Percentiles rank a stretch among this genome's conserved stretches.
Conservation (phyloP, 1,140 invertebrate genomes). For the Temnothorax longispinosus region DNA sequence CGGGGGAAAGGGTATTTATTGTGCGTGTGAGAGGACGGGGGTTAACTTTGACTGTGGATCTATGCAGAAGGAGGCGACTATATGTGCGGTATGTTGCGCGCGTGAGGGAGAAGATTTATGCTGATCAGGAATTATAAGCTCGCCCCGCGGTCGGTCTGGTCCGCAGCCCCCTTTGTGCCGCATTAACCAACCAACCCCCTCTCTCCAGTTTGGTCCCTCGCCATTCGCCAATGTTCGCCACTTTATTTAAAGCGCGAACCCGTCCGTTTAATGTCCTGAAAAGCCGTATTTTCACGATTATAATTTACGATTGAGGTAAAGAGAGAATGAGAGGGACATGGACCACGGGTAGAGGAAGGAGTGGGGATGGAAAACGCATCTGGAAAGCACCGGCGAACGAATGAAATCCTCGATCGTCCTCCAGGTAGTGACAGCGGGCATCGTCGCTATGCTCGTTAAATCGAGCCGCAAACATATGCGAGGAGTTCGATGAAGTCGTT, state of each 20-base stretch:
- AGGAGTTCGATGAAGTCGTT: conserved; percentile 30
- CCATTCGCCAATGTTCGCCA: conserved; percentile 50
- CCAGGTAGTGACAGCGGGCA: background rate
- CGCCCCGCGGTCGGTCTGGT: conserved; percentile 68
- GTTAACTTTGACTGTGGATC: conserved; percentile 72
- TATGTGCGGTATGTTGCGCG: conserved; percentile 41
- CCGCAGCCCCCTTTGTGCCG: conserved; percentile 69
- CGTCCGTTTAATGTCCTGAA: conserved; percentile 79
- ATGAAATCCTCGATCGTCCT: conserved; percentile 15
- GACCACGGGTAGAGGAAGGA: no score
- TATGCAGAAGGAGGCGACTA: conserved; percentile 59
- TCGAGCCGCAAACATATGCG: conserved; percentile 34
- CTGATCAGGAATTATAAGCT: conserved; percentile 80
- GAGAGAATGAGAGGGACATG: conserved; percentile 16
- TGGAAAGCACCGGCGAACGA: background rate
- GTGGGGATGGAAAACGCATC: background rate
- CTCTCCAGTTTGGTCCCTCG: background rate
- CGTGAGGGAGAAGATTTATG: conserved; percentile 74
- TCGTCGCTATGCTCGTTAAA: conserved; percentile 35
- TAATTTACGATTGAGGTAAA: conserved; percentile 74
- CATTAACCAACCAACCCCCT: conserved; percentile 67
- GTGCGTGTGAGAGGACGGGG: conserved; percentile 27
- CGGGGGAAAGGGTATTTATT: conserved; percentile 45
- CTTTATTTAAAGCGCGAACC: conserved; percentile 75
- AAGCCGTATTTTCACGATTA: conserved; percentile 81